Evolutionary conservation across 2,888 invertebrate species (phyloP), one percentile per base, ranked within the genome.

Genomic region (Epinotia demarniana): DNA sequence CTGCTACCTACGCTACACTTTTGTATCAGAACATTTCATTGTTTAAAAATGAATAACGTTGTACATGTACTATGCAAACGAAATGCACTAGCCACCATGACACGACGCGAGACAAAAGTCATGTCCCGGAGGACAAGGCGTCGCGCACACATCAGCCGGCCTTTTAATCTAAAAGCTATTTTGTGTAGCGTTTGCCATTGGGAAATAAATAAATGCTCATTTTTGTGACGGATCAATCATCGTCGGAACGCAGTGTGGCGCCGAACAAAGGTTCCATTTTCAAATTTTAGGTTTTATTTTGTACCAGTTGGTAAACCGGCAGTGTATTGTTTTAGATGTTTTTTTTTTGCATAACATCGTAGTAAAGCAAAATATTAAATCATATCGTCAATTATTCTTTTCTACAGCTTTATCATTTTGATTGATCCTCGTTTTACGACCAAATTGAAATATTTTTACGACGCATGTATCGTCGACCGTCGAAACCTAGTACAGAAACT

Each of bases 81-180:
- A 49, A 67, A 46, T 46, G n/a, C 49, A 60, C 27, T 60, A 53
- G 63, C 62, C 49, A 39, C 74, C 9, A 23, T 74, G 69, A 69
- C 68, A 63, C 46, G 73, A 60, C 58, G 16, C 46, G 49, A 75
- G 64, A 72, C 62, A 46, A 67, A 60, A 60, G 57, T 49, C 73
- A 27, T 27, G 64, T 66, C 75, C 70, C 70, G 4, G 27, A 57
- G 75, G 67, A 75, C 49, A 60, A 66, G 16, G 53, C 68, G 23
- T 19, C 67, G 49, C 80, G 80, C 82, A 80, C 81, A 79, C 80
- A 80, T 84, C 84, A 84, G 84, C 83, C 82, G 81, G 78, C 80
- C 89, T 90, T 85, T 85, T 85, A 85, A 84, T 85, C 79, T 93
- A 91, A 93, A 92, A 93, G 92, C 92, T 84, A 92, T 93, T 91